phyloP scores from a whole-genome alignment of 2,888 invertebrate species.

The Embidobia sp. region DNA sequence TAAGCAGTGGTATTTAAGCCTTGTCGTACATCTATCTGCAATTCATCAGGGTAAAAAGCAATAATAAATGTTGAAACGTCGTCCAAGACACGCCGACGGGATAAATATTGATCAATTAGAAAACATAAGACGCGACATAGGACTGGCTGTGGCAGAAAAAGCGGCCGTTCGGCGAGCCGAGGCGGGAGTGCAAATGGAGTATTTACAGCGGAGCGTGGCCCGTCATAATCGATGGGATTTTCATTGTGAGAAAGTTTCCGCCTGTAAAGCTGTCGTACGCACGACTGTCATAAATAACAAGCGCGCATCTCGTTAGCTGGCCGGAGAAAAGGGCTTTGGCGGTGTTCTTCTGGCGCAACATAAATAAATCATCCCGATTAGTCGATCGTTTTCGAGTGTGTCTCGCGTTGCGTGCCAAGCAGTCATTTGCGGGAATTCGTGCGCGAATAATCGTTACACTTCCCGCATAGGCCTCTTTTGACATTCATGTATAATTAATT shows the following conservation, averaged over 20 bases:
- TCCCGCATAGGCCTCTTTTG: slow-evolving; percentile 44
- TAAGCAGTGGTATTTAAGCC: too few relatives aligned
- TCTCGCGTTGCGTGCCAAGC: slow-evolving; percentile 56
- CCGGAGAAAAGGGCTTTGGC: slow-evolving; percentile 36
- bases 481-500: slow-evolving; percentile 59
- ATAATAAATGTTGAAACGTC: too few relatives aligned
- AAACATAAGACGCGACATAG: too few relatives aligned
- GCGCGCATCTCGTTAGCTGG: slow-evolving; percentile 38
- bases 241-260: slow-evolving; percentile 46
- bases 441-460: slow-evolving; percentile 60
- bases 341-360: slow-evolving; percentile 13
- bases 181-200: neutral
- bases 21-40: too few relatives aligned
- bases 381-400: slow-evolving; percentile 56
- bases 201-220: slow-evolving; percentile 5
- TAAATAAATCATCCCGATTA: slow-evolving; percentile 60
- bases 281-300: slow-evolving; percentile 50
- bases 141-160: too few relatives aligned
- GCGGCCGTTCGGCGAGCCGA: slow-evolving; percentile 11
- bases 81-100: too few relatives aligned
- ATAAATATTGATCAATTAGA: too few relatives aligned
- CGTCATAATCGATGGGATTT: slow-evolving; percentile 40
- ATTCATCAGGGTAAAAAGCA: too few relatives aligned
- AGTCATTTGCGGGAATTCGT: slow-evolving; percentile 50
- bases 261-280: slow-evolving; percentile 41